Conservation (phyloP, 2,888 invertebrate genomes). For the Macrosiphum euphorbiae region DNA sequence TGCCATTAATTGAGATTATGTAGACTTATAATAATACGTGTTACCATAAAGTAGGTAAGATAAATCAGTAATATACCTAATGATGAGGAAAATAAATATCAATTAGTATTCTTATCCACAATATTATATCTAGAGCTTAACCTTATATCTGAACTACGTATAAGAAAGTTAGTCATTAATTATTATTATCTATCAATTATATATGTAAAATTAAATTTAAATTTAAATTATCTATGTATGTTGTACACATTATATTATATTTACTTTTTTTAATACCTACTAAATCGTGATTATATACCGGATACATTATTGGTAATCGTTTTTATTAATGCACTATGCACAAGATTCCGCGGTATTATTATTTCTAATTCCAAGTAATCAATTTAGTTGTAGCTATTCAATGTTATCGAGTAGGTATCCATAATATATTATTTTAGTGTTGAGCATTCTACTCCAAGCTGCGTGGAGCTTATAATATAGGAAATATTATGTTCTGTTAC, state of each 20-base stretch:
- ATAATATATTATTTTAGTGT: neutral
- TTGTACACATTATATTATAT: neutral
- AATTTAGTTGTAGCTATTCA: neutral
- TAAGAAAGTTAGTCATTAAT: neutral
- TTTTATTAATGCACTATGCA: neutral
- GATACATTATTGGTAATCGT: constrained; percentile 13
- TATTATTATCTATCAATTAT: neutral
- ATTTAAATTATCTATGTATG: too few species aligned
- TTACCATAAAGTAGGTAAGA: neutral
- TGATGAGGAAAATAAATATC: neutral
- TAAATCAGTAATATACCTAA: neutral
- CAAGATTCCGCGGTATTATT: neutral
- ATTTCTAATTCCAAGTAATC: neutral
- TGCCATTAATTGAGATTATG: neutral
- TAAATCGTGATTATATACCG: neutral
- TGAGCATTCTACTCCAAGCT: neutral
- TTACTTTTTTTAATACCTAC: neutral
- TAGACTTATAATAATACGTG: neutral
- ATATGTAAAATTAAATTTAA: too few species aligned
- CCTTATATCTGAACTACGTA: neutral
- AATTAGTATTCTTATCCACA: neutral
- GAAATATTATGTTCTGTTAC: neutral
- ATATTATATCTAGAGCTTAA: neutral
- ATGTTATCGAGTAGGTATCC: neutral
- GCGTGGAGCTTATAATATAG: neutral